A percentile compares a stretch with the other conserved stretches of the same genome.
phyloP scores from a whole-genome alignment of 2,113 vertebrate genomes.

The Nothobranchius kuhntae region DNA sequence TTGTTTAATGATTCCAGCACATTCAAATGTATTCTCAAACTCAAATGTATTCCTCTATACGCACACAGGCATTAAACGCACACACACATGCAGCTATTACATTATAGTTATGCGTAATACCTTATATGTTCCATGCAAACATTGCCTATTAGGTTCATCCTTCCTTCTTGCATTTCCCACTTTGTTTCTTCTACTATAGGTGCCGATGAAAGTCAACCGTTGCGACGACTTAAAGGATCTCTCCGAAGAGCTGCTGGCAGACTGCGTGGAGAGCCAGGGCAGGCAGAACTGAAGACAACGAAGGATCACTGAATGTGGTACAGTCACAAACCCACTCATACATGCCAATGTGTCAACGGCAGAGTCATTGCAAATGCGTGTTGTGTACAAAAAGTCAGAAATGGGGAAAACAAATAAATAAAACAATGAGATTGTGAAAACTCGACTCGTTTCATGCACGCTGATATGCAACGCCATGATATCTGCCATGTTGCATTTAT shows the following conservation, averaged over 20 bases:
- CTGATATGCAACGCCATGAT: constrained; percentile 31
- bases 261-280: constrained; percentile 45
- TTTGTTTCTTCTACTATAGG: constrained; percentile 64
- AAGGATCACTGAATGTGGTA: constrained; percentile 72
- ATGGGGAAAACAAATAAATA: not conserved
- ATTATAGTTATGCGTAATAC: constrained; percentile 31
- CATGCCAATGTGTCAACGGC: constrained; percentile 3
- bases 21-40: constrained; percentile 63
- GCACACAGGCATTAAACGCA: constrained; percentile 32
- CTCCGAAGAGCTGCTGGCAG: constrained; percentile 54
- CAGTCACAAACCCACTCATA: constrained; percentile 18
- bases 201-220: constrained; percentile 71
- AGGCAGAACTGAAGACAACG: constrained; percentile 37
- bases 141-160: constrained; percentile 44
- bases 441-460: constrained; percentile 14
- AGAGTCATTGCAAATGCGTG: constrained; percentile 12
- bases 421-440: constrained; percentile 5
- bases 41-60: constrained; percentile 49
- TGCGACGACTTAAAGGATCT: constrained; percentile 65
- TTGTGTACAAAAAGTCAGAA: not conserved
- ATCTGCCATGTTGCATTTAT: constrained; percentile 51
- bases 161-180: constrained; percentile 31
- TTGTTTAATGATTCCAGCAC: constrained; percentile 65
- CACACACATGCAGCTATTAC: constrained; percentile 8
- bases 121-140: constrained; percentile 35